Conservation (phyloP, 2,113 vertebrate genomes). For the Empidonax traillii region DNA sequence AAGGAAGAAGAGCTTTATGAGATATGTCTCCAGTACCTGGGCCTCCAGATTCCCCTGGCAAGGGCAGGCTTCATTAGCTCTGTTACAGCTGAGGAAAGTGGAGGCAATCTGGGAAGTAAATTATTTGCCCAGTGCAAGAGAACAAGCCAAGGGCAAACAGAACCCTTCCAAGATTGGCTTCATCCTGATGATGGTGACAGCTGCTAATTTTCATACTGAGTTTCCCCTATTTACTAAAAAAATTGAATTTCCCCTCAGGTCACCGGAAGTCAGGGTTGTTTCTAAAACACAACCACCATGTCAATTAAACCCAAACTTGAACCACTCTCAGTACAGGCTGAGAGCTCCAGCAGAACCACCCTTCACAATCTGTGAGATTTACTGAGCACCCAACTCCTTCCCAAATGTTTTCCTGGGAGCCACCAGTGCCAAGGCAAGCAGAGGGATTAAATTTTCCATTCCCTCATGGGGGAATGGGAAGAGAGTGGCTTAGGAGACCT, state of each 20-base stretch:
- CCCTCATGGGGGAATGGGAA: background rate
- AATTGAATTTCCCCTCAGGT: background rate
- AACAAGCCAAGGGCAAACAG: background rate
- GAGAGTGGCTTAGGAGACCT: background rate
- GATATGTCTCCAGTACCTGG: background rate
- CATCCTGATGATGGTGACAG: accelerated
- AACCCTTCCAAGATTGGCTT: background rate
- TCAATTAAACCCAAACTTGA: background rate
- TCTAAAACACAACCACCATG: background rate
- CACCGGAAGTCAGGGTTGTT: background rate
- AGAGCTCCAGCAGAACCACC: background rate
- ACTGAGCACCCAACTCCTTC: background rate
- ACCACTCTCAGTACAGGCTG: background rate
- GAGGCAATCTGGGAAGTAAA: background rate
- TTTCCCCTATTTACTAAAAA: background rate
- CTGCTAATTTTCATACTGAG: background rate
- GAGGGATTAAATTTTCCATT: background rate
- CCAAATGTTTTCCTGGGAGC: background rate
- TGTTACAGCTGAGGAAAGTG: background rate
- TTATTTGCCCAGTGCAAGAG: background rate
- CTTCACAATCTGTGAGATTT: background rate
- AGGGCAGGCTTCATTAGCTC: background rate
- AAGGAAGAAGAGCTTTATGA: background rate
- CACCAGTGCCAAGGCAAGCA: background rate
- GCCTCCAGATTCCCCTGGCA: background rate